A percentile compares a stretch with the other conserved stretches of the same genome.
These are phyloP conservation scores for Prietella phreatophila DNA, from an alignment of 2,113 vertebrate species.

Conservation along the genomic window DNA sequence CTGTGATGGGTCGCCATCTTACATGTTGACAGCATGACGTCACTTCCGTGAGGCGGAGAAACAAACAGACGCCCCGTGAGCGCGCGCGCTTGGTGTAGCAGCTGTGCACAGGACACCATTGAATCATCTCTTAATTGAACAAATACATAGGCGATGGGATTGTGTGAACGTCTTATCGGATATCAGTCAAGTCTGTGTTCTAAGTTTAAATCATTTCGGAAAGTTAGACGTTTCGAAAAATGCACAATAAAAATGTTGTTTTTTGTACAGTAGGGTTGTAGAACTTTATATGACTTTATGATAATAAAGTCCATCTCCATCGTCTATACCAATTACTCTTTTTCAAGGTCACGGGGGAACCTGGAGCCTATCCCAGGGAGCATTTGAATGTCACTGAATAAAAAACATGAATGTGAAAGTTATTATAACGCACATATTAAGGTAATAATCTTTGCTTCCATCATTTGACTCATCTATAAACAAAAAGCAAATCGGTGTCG, in stretches of 20 bases:
- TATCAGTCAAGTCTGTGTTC: not conserved
- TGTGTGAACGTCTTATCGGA: not conserved
- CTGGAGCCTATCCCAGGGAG: too few relatives aligned
- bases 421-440: not conserved
- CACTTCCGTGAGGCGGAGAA: constrained; percentile 68
- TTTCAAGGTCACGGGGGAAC: too few relatives aligned
- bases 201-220: not conserved
- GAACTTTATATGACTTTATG: not conserved
- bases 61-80: not conserved
- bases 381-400: not conserved
- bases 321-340: too few relatives aligned
- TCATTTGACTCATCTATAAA: too few relatives aligned
- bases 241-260: not conserved
- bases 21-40: constrained; percentile 85
- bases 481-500: not conserved
- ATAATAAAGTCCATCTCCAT: not conserved
- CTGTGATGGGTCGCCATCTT: constrained; percentile 90
- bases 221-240: not conserved
- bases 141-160: not conserved
- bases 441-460: not conserved
- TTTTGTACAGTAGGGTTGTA: not conserved
- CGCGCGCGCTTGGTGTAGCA: not conserved
- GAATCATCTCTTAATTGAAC: not conserved
- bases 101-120: not conserved
- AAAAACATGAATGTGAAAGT: not conserved